Percentiles rank a stretch among this genome's conserved stretches.
Conservation (phyloP, 2,888 invertebrate species). For the Drosophila nr. perissopoda region DNA sequence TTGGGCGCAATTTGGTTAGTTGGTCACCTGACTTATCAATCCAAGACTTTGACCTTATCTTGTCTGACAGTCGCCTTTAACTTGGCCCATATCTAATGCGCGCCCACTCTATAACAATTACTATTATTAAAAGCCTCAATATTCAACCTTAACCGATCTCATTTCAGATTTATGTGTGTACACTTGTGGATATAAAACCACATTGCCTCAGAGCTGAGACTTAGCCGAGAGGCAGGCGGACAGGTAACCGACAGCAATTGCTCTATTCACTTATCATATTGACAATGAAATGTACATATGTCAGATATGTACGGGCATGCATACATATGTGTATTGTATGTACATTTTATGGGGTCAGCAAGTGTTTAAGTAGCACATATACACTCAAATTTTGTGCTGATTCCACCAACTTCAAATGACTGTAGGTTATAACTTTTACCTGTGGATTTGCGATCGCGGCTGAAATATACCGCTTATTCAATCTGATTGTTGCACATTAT, state of each 20-base stretch:
- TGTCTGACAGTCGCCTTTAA: background rate
- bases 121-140: background rate
- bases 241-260: slow-evolving; percentile 8
- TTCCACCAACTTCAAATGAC: background rate
- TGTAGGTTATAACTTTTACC: background rate
- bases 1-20: slow-evolving; percentile 15
- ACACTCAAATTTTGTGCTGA: slow-evolving; percentile 11
- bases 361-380: slow-evolving; percentile 10
- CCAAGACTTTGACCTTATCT: slow-evolving; percentile 31
- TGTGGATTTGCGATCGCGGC: background rate
- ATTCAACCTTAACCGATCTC: background rate
- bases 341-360: slow-evolving; percentile 20
- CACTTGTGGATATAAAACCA: background rate
- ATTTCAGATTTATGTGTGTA: background rate
- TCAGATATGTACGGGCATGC: background rate
- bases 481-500: background rate
- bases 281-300: background rate
- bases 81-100: slow-evolving; percentile 9
- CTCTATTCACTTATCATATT: slow-evolving; percentile 11
- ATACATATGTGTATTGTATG: background rate
- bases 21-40: slow-evolving; percentile 39
- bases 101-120: background rate
- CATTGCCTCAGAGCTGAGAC: background rate
- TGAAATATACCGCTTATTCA: background rate
- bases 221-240: background rate